Evolutionary conservation across 2,888 invertebrate genomes (phyloP).

Genomic region (Ditylenchus weischeri): DNA sequence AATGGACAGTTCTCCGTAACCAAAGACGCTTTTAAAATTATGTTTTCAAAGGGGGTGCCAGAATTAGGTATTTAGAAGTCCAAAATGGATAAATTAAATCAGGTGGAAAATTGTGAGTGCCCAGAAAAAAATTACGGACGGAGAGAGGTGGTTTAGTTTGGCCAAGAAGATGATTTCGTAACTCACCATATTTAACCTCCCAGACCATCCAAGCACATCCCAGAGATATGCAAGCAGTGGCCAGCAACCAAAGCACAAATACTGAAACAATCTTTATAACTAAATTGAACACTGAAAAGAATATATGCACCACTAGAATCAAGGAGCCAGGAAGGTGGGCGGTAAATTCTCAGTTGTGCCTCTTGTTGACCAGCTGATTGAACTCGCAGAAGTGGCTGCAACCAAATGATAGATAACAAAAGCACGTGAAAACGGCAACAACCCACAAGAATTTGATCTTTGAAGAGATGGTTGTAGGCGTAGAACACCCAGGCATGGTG

Average conservation of each 20-base stretch:
- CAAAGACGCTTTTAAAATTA: no score
- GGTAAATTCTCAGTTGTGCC: conserved; percentile 40
- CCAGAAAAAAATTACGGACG: no score
- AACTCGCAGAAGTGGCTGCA: conserved; percentile 9
- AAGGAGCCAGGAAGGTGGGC: conserved; percentile 36
- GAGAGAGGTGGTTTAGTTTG: no score
- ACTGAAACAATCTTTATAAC: conserved; percentile 19
- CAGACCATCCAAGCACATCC: conserved; percentile 45
- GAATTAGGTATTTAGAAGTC: no score
- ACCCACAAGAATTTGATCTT: conserved; percentile 29
- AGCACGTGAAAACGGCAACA: not conserved
- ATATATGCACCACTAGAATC: conserved; percentile 33
- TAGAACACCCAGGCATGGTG: conserved; percentile 41
- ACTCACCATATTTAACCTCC: no score
- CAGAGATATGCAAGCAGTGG: conserved; percentile 48
- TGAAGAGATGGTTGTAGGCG: conserved; percentile 40
- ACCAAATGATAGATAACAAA: not conserved
- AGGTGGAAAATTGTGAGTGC: no score
- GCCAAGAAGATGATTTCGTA: no score
- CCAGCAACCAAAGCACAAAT: conserved; percentile 48
- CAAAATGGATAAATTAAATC: no score
- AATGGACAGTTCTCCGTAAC: no score
- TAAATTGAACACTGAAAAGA: no score
- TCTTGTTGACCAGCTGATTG: not conserved
- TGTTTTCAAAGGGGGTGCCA: no score